A percentile compares a stretch with the other conserved stretches of the same genome.
These are phyloP conservation scores for Dicycla oo DNA, from an alignment of 2,888 invertebrate genomes.

Conservation along the genomic window DNA sequence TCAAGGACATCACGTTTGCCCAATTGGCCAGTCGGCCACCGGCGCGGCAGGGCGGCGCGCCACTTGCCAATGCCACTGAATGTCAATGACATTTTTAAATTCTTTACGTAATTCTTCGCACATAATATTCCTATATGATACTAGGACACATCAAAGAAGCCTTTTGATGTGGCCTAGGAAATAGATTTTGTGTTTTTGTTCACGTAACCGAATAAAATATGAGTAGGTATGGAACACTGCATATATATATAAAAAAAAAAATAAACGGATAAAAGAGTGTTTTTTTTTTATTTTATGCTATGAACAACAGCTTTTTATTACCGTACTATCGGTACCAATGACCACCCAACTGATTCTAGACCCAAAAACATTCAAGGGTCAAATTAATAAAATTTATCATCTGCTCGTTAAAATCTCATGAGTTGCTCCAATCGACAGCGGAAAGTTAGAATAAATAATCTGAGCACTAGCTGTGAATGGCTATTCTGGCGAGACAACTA, in stretches of 20 bases:
- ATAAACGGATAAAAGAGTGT: neutral
- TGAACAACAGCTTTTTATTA: constrained; percentile 13
- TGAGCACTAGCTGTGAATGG: constrained; percentile 56
- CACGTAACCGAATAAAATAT: constrained; percentile 7
- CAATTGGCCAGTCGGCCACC: constrained; percentile 75
- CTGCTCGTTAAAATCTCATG: constrained; percentile 48
- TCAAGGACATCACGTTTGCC: constrained; percentile 75
- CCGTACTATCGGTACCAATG: constrained; percentile 30
- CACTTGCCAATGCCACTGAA: constrained; percentile 69
- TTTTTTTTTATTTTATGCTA: neutral
- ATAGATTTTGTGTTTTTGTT: constrained; percentile 19
- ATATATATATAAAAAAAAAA: neutral
- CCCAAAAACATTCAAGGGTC: constrained; percentile 37
- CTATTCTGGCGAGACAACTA: constrained; percentile 46
- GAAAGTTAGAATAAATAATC: constrained; percentile 45
- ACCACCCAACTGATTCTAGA: constrained; percentile 27
- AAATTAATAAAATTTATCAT: constrained; percentile 55
- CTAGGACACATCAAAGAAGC: constrained; percentile 38
- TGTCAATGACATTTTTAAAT: constrained; percentile 76
- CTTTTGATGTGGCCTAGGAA: constrained; percentile 19
- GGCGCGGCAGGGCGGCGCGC: constrained; percentile 57
- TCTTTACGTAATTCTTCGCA: constrained; percentile 70
- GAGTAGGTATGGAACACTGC: neutral
- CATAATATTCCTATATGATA: constrained; percentile 46
- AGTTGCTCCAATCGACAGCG: constrained; percentile 22